Percentiles rank a stretch among this genome's conserved stretches.
Evolutionary conservation across 1,140 invertebrate species (phyloP).

Genomic region (Gonatopus flavifemur): DNA sequence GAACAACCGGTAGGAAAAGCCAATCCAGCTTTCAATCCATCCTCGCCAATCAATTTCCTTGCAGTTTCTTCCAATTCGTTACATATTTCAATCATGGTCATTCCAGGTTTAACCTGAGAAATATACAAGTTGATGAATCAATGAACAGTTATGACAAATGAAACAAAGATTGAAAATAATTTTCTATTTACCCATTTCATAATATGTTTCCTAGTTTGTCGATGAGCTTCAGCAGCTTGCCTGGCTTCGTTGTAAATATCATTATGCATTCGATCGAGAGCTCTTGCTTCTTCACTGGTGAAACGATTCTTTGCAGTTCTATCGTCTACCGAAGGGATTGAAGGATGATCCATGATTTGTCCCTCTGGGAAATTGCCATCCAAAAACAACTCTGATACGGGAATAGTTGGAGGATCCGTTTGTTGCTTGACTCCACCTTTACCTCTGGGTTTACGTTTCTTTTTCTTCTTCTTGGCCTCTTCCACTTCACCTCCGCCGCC

Average conservation of each 20-base stretch:
- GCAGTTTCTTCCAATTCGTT: conserved; percentile 94
- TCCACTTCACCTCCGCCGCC: conserved; percentile 46
- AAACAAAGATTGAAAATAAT: neutral
- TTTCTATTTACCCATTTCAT: conserved; percentile 43
- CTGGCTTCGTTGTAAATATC: conserved; percentile 95
- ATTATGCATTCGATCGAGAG: conserved; percentile 76
- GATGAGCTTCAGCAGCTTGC: conserved; percentile 94
- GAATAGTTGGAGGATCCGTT: conserved; percentile 83
- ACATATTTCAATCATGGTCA: conserved; percentile 99
- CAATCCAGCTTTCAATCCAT: conserved; percentile 93
- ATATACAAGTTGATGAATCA: neutral
- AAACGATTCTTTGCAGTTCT: conserved; percentile 86
- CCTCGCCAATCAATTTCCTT: conserved; percentile 89
- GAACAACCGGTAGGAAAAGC: conserved; percentile 99
- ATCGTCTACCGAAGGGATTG: conserved; percentile 70
- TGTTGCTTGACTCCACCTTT: conserved; percentile 63
- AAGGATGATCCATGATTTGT: conserved; percentile 77
- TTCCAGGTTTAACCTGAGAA: conserved; percentile 88
- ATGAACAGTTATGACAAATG: conserved; percentile 1
- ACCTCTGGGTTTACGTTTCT: conserved; percentile 58
- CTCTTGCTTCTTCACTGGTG: conserved; percentile 87
- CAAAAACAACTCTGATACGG: conserved; percentile 82
- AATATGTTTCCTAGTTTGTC: conserved; percentile 69
- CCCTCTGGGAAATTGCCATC: conserved; percentile 81
- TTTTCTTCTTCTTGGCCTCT: conserved; percentile 67